Evolutionary conservation across 2,888 invertebrate species (phyloP).

Genomic region (Chironomus riparius): DNA sequence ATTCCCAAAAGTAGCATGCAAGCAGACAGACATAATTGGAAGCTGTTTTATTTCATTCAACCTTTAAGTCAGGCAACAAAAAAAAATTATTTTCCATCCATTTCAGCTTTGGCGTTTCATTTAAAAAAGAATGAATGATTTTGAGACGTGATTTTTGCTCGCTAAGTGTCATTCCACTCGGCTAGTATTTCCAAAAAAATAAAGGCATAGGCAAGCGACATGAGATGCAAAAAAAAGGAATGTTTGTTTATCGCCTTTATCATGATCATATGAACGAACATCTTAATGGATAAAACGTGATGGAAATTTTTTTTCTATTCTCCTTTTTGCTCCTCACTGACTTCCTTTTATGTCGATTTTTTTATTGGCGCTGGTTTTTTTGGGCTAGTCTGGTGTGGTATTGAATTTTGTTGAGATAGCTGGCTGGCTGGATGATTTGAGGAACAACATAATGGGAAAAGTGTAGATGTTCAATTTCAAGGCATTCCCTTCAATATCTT

Average conservation of each 20-base stretch:
- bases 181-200: neutral
- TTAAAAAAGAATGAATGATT: neutral
- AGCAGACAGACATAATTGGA: neutral
- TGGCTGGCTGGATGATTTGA: no score
- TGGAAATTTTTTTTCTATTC: neutral
- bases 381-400: no score
- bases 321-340: neutral
- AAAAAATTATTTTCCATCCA: neutral
- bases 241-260: conserved; percentile 24
- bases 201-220: neutral
- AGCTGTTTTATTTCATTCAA: no score
- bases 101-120: neutral
- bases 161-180: no score
- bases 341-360: no score
- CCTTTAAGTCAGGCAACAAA: neutral
- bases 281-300: conserved; percentile 20
- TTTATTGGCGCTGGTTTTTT: no score
- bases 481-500: no score
- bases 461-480: no score
- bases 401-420: no score
- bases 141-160: neutral
- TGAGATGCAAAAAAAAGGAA: conserved; percentile 2
- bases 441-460: no score
- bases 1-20: neutral
- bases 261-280: conserved; percentile 18